phyloP scores from a whole-genome alignment of 2,113 vertebrate genomes.

The Cebidichthys violaceus region DNA sequence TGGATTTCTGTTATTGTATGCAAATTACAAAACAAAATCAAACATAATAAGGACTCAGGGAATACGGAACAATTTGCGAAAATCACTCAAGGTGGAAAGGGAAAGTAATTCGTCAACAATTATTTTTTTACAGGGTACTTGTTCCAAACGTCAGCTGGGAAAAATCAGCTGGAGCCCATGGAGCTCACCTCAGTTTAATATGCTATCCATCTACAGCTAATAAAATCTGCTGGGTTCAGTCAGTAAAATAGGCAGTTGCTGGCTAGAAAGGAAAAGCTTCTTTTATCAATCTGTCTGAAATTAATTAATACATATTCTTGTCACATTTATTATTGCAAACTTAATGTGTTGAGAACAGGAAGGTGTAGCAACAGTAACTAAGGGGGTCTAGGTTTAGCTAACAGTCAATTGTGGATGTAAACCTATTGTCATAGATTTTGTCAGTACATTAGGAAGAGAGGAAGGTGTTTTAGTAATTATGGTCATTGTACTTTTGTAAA shows the following conservation, averaged over 20 bases:
- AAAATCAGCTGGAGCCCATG: not conserved
- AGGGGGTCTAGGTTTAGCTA: not conserved
- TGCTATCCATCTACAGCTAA: not conserved
- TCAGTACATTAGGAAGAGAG: not conserved
- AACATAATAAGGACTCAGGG: not conserved
- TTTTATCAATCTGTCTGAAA: not conserved
- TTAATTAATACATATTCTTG: not conserved
- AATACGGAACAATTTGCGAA: not conserved
- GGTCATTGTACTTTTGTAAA: not conserved
- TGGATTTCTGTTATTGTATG: not conserved
- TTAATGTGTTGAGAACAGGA: not conserved
- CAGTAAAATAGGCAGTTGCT: not conserved
- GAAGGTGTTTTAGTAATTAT: not conserved
- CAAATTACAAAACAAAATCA: not conserved
- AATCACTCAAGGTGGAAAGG: slow-evolving; percentile 1
- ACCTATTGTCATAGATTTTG: not conserved
- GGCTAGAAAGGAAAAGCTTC: not conserved
- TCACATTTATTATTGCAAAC: not conserved
- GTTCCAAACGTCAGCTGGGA: not conserved
- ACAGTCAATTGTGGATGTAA: not conserved
- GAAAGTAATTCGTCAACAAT: not conserved
- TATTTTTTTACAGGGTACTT: not conserved
- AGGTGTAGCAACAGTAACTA: not conserved
- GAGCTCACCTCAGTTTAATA: not conserved
- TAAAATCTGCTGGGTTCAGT: not conserved